A percentile compares a stretch with the other conserved stretches of the same genome.
Evolutionary conservation across 2,113 vertebrate genomes (phyloP).

Genomic region (Mionectes macconnelli): DNA sequence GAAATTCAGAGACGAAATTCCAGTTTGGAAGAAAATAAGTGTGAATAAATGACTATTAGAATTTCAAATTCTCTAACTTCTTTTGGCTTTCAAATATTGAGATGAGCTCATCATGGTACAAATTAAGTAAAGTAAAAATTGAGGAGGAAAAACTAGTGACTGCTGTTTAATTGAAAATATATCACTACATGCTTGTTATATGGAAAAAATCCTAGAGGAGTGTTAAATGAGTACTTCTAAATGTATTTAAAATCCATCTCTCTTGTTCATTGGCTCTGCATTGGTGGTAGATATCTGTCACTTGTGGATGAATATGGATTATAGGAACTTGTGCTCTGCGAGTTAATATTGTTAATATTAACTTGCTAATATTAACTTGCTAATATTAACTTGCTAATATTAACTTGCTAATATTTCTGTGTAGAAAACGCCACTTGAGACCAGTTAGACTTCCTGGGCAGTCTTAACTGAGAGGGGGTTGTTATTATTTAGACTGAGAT

Average conservation of each 20-base stretch:
- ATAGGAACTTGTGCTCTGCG: background rate
- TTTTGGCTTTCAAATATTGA: background rate
- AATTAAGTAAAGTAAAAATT: background rate
- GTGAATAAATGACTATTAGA: background rate
- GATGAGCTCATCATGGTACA: background rate
- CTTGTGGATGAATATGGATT: background rate
- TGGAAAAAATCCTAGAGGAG: background rate
- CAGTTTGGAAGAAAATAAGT: background rate
- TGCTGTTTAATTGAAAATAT: background rate
- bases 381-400: background rate
- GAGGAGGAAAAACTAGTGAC: background rate
- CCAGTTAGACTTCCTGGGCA: background rate
- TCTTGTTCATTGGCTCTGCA: background rate
- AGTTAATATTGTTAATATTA: too few relatives aligned
- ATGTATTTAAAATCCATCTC: background rate
- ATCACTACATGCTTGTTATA: background rate
- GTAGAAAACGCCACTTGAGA: background rate
- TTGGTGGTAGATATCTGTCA: background rate
- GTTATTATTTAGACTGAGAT: background rate
- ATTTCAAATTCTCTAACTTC: background rate
- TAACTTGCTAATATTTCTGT: background rate
- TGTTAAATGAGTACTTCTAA: background rate
- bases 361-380: background rate
- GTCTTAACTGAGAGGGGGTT: background rate
- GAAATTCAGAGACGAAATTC: background rate